phyloP scores from a whole-genome alignment of 2,113 vertebrate genomes.

The Saimiri boliviensis region DNA sequence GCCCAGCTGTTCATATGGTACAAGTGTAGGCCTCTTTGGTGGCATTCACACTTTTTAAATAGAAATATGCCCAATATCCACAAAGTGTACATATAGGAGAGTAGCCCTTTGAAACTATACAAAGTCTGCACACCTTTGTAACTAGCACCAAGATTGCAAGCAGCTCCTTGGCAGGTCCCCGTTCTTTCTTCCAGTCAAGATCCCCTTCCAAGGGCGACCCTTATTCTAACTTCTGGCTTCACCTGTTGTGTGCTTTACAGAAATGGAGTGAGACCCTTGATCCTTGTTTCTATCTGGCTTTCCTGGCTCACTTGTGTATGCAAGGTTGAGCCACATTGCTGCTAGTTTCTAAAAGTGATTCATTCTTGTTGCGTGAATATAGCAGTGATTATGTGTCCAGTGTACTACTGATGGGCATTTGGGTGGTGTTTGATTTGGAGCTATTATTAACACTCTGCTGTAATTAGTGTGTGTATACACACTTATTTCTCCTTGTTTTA shows the following conservation, averaged over 20 bases:
- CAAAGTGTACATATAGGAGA: neutral
- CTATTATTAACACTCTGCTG: neutral
- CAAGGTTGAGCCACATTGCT: neutral
- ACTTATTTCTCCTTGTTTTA: neutral
- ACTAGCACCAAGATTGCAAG: rapidly evolving
- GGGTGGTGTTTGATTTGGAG: neutral
- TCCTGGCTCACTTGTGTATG: neutral
- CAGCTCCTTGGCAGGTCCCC: neutral
- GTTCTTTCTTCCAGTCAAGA: neutral
- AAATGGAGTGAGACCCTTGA: neutral
- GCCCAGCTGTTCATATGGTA: neutral
- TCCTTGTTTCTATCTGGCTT: neutral
- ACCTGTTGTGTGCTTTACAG: neutral
- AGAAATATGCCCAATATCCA: neutral
- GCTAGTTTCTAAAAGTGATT: neutral
- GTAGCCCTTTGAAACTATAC: neutral
- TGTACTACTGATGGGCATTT: neutral
- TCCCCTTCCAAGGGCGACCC: neutral
- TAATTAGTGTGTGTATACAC: neutral
- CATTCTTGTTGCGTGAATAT: neutral
- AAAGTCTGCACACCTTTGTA: neutral
- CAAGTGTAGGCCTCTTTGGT: neutral
- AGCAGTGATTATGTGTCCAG: neutral
- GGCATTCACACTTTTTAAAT: neutral
- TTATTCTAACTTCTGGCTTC: neutral